Evolutionary conservation across 2,888 invertebrate genomes (phyloP), one percentile per base, ranked within the genome.

Genomic region (Melanostoma scalare): DNA sequence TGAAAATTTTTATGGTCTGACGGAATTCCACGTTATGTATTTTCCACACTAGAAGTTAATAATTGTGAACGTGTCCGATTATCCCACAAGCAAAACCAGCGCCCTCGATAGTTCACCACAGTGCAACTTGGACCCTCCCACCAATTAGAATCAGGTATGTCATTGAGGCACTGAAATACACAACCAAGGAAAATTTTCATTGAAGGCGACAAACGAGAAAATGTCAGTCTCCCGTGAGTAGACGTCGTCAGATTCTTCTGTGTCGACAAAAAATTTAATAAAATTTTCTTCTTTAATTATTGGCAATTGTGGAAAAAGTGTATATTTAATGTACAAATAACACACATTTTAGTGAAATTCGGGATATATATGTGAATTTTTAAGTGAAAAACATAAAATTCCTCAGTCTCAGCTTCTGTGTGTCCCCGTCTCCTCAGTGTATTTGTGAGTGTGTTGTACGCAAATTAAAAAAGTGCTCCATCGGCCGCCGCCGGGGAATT

Each of bases 401-500:
- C 52, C 5, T 68, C 40, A 10, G 20, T 5, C 8, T 36, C 36
- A 48, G 20, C 20, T 20, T 20, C 20, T 20, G 20, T 20, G 20
- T 20, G 20, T 20, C 20, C 20, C 20, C 20, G 20, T 20, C 20
- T 20, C 20, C 20, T 67, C 42, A 10, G 10, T 50, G 46, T 44
- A 35, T 67, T 20, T 61, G 60, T 67, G 60, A 60, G 67, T 63
- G 80, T 75, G 48, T 63, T 63, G 61, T 63, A 65, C 73, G 74
- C 67, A 78, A 82, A 69, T 36, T 63, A 94, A 95, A 68, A 65
- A 84, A 84, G 65, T 79, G 78, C 69, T 79, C 79, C 74, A 79
- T 79, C 71, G 63, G 53, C 60, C 69, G 84, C 74, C 79, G 84
- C 79, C 79, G 84, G 79, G 69, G 79, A 60, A 68, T 61, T 72